These are phyloP conservation scores for Spinus olivaceus DNA, from an alignment of 2,797 vertebrate species.

Conservation along the genomic window DNA sequence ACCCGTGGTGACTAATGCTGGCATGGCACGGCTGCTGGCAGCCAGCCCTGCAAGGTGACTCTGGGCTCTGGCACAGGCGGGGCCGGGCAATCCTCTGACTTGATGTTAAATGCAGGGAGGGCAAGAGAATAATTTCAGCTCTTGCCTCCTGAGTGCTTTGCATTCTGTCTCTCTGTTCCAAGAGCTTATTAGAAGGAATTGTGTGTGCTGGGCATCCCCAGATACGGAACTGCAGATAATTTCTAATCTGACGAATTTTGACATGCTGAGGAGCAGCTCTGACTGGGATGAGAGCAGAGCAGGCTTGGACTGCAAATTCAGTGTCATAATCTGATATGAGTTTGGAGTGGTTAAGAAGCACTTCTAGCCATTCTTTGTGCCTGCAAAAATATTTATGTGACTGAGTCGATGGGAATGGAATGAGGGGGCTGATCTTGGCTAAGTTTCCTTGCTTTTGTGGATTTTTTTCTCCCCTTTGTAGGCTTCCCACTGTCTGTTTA, in stretches of 20 bases:
- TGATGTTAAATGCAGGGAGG: neutral
- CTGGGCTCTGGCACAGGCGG: neutral
- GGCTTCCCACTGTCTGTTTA: slow-evolving; percentile 3
- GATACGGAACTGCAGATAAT: neutral
- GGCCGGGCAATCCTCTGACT: neutral
- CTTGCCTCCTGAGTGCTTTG: neutral
- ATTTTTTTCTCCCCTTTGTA: neutral
- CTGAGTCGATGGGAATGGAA: slow-evolving; percentile 20
- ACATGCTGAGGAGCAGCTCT: neutral
- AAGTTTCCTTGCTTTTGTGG: neutral
- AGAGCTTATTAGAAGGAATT: neutral
- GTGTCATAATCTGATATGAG: neutral
- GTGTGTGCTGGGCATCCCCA: neutral
- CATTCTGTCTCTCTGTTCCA: neutral
- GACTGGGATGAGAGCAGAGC: neutral
- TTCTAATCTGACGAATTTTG: neutral
- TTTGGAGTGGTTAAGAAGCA: neutral
- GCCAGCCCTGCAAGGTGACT: neutral
- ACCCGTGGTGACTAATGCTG: neutral
- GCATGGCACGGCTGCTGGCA: neutral
- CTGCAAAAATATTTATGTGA: slow-evolving; percentile 11
- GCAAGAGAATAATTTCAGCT: neutral
- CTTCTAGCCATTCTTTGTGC: slow-evolving; percentile 9
- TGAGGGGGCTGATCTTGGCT: slow-evolving; percentile 20
- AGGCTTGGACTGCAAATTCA: neutral